These are phyloP conservation scores for Zoanthus sansibaricus DNA, from an alignment of 92 coral and sea anemone genomes.

Conservation along the genomic window DNA sequence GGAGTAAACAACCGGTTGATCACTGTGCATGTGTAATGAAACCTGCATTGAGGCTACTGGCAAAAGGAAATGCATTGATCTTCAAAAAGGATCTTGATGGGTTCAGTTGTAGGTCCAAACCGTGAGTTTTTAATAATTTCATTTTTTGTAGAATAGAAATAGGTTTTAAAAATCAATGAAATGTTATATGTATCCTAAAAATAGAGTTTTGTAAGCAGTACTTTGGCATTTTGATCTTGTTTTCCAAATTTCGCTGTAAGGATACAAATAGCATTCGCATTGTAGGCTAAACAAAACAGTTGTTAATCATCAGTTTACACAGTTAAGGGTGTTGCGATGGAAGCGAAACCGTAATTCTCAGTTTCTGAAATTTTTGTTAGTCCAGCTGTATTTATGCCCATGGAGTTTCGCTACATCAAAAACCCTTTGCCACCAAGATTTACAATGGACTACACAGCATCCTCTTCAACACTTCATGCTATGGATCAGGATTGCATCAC, in stretches of 20 bases:
- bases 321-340: conserved; percentile 16
- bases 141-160: no score
- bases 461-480: no score
- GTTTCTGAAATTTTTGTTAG: no score
- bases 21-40: no score
- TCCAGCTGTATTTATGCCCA: no score
- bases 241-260: background rate
- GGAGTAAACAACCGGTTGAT: no score
- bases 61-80: no score
- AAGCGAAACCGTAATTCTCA: background rate
- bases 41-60: no score
- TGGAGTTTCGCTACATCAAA: background rate
- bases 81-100: no score
- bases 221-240: background rate
- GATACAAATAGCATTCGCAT: conserved; percentile 14
- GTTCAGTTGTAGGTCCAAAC: no score
- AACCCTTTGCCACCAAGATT: background rate
- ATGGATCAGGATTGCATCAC: background rate
- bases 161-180: no score
- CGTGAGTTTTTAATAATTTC: no score
- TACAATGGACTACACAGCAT: background rate
- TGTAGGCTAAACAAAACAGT: conserved; percentile 38
- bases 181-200: background rate
- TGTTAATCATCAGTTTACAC: conserved; percentile 39
- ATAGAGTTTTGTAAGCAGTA: background rate